Conservation (phyloP, 2,797 vertebrate genomes). For the Bucorvus abyssinicus region DNA sequence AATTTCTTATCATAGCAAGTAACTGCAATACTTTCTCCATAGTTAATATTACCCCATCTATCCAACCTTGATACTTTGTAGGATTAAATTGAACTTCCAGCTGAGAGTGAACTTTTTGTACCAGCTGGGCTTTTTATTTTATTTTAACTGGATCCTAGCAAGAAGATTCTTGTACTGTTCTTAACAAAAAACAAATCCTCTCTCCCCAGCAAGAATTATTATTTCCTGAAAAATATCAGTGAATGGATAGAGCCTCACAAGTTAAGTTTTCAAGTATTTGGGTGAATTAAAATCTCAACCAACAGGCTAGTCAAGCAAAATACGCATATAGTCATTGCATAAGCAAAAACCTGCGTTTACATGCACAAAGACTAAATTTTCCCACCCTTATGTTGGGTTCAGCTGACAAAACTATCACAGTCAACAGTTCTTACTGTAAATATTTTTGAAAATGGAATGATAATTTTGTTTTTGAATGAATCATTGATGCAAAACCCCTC, state of each 20-base stretch:
- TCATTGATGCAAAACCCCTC: fast-evolving
- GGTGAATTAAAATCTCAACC: neutral
- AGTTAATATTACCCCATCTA: neutral
- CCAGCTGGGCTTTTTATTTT: neutral
- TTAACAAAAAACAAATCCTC: neutral
- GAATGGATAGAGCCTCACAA: neutral
- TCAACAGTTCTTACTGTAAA: neutral
- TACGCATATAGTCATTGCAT: neutral
- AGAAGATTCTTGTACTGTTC: neutral
- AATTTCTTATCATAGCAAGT: neutral
- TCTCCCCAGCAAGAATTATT: neutral
- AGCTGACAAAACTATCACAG: neutral
- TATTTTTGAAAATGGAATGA: neutral
- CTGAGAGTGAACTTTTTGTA: neutral
- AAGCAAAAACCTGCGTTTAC: neutral
- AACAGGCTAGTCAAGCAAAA: neutral
- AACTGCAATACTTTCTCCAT: neutral
- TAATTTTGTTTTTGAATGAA: neutral
- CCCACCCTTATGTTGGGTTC: neutral
- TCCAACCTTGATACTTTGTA: neutral
- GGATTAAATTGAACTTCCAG: neutral
- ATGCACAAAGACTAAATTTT: neutral
- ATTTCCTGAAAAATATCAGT: neutral
- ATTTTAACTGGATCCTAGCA: neutral
- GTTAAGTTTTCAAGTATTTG: neutral